A percentile compares a stretch with the other conserved stretches of the same genome.
phyloP scores from a whole-genome alignment of 2,888 invertebrate species.

The Dichetophora obliterata region DNA sequence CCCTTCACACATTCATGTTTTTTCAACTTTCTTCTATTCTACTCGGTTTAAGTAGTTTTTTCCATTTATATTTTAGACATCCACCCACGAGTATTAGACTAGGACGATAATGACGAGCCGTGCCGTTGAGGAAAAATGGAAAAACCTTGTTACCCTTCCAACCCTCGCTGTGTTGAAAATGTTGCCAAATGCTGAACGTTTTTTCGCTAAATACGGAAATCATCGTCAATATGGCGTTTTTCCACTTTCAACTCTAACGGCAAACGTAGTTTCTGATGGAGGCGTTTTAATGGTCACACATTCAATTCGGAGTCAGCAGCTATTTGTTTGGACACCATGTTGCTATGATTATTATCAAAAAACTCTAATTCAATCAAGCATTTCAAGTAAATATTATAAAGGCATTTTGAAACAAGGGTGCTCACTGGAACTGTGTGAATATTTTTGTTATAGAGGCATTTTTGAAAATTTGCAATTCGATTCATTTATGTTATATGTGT shows the following conservation, averaged over 20 bases:
- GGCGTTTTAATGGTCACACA: slow-evolving; percentile 22
- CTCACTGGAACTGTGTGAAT: too few species aligned
- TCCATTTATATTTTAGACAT: neutral
- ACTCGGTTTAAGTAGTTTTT: neutral
- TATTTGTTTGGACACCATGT: slow-evolving; percentile 3
- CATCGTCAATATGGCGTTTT: slow-evolving; percentile 25
- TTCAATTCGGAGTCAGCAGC: neutral
- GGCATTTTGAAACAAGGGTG: neutral
- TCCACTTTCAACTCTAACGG: neutral
- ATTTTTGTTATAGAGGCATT: too few species aligned
- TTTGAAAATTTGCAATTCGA: too few species aligned
- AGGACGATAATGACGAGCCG: neutral
- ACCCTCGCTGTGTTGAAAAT: slow-evolving; percentile 40
- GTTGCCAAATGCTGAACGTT: slow-evolving; percentile 26
- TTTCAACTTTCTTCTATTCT: neutral
- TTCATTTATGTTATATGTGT: too few species aligned
- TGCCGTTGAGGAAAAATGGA: slow-evolving; percentile 37
- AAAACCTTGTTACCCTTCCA: slow-evolving; percentile 47
- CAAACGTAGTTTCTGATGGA: neutral
- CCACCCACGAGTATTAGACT: slow-evolving; percentile 28
- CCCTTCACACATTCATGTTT: neutral
- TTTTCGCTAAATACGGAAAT: slow-evolving; percentile 23
- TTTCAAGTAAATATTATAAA: neutral
- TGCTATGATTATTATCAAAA: neutral
- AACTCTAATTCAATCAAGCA: neutral